These are phyloP conservation scores for Pyrrhosoma nymphula DNA, from an alignment of 2,888 invertebrate species.

Conservation along the genomic window DNA sequence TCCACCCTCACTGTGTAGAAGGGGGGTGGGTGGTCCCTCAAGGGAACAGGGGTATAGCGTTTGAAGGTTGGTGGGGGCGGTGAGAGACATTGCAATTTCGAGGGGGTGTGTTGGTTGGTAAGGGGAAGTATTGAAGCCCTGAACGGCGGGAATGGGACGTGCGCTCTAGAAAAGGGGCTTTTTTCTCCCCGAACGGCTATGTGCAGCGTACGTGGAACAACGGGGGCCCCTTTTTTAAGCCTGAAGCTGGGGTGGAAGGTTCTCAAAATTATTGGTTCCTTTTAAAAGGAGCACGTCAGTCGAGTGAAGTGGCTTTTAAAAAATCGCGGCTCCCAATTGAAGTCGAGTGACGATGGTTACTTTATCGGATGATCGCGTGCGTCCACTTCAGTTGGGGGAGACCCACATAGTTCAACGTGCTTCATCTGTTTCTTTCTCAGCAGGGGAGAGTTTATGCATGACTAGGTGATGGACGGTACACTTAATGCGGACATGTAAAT, in stretches of 20 bases:
- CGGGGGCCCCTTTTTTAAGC: background rate
- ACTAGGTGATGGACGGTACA: background rate
- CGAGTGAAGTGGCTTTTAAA: slow-evolving; percentile 57
- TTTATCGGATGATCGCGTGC: background rate
- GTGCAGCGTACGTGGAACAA: slow-evolving; percentile 8
- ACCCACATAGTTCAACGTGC: background rate
- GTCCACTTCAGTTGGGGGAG: background rate
- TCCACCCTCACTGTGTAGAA: background rate
- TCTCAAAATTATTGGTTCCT: slow-evolving; percentile 29
- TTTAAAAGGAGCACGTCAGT: slow-evolving; percentile 46
- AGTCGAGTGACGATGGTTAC: slow-evolving; percentile 41
- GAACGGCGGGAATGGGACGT: slow-evolving; percentile 36
- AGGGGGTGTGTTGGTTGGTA: slow-evolving; percentile 19
- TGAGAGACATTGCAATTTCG: slow-evolving; percentile 57
- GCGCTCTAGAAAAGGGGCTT: background rate
- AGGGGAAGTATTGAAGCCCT: background rate
- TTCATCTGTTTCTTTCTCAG: background rate
- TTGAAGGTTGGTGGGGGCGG: background rate
- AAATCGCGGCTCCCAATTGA: slow-evolving; percentile 54
- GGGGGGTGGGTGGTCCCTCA: background rate
- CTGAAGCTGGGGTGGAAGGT: background rate
- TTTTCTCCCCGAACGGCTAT: background rate
- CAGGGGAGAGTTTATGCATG: background rate
- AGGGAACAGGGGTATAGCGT: background rate
- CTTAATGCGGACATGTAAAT: background rate